phyloP scores from a whole-genome alignment of 2,888 invertebrate genomes.

The Plebejus argus region DNA sequence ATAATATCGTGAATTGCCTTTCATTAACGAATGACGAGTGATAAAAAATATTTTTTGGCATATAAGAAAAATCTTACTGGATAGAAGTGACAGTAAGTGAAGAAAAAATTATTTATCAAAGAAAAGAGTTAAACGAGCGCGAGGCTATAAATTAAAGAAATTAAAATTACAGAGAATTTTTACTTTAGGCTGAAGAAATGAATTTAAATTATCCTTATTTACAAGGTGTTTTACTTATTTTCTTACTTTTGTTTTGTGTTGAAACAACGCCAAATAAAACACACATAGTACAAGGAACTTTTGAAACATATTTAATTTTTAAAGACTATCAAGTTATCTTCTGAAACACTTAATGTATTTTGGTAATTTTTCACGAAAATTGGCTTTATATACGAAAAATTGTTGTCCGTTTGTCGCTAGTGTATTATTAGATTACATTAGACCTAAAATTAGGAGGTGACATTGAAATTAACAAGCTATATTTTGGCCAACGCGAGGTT shows the following conservation, averaged over 20 bases:
- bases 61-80: too few species aligned
- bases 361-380: conserved; percentile 15
- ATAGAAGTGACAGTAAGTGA: too few species aligned
- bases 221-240: too few species aligned
- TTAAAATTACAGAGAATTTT: not conserved
- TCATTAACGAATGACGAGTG: too few species aligned
- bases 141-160: not conserved
- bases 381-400: conserved; percentile 25
- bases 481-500: not conserved
- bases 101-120: not conserved
- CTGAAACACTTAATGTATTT: not conserved
- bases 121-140: not conserved
- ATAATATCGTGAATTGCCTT: too few species aligned
- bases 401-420: not conserved
- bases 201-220: not conserved
- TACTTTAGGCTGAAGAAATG: not conserved
- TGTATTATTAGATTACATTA: conserved; percentile 21
- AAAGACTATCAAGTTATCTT: not conserved
- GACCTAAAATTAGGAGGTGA: conserved; percentile 15
- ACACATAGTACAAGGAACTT: conserved; percentile 8
- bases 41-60: too few species aligned
- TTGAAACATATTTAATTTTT: not conserved
- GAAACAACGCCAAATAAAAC: conserved; percentile 1
- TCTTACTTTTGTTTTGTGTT: conserved; percentile 13
- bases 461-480: conserved; percentile 22